A percentile compares a stretch with the other conserved stretches of the same genome.
These are phyloP conservation scores for Poecilia wingei DNA, from an alignment of 2,797 vertebrate genomes.

Conservation along the genomic window DNA sequence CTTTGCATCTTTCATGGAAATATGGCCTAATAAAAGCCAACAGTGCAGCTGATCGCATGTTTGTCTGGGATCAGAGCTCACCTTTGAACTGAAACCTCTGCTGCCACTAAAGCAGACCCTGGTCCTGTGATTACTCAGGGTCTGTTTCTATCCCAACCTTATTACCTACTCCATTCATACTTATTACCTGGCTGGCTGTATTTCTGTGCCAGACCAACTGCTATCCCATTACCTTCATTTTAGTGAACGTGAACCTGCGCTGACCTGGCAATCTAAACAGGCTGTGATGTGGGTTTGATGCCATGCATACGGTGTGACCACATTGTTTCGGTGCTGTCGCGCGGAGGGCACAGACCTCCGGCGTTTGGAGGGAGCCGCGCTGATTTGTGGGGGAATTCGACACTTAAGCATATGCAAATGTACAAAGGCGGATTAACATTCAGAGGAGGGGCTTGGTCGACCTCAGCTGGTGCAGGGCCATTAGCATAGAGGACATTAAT, in stretches of 20 bases:
- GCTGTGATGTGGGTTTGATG: constrained; percentile 77
- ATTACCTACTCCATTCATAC: constrained; percentile 72
- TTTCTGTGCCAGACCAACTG: constrained; percentile 57
- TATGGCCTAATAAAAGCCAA: constrained; percentile 23
- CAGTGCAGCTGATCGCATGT: constrained; percentile 34
- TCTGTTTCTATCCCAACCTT: constrained; percentile 71
- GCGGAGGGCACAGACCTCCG: constrained; percentile 50
- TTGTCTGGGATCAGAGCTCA: constrained; percentile 57
- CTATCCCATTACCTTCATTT: constrained; percentile 77
- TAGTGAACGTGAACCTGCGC: constrained; percentile 64
- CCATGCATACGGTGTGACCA: constrained; percentile 61
- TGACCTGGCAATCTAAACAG: constrained; percentile 77
- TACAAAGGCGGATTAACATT: constrained; percentile 79
- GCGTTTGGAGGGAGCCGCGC: constrained; percentile 49
- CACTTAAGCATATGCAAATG: constrained; percentile 82
- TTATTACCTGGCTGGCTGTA: constrained; percentile 71
- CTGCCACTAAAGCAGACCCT: constrained; percentile 60
- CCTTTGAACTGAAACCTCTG: constrained; percentile 67
- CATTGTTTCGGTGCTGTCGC: constrained; percentile 71
- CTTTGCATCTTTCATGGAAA: constrained; percentile 40
- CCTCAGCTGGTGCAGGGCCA: constrained; percentile 75
- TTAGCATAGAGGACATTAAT: constrained; percentile 83
- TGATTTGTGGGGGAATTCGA: constrained; percentile 79
- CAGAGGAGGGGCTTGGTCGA: constrained; percentile 82
- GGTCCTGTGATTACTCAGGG: constrained; percentile 61